Base-by-base conservation (phyloP, 2,888 invertebrate species). In the Notodonta dromedarius region DNA sequence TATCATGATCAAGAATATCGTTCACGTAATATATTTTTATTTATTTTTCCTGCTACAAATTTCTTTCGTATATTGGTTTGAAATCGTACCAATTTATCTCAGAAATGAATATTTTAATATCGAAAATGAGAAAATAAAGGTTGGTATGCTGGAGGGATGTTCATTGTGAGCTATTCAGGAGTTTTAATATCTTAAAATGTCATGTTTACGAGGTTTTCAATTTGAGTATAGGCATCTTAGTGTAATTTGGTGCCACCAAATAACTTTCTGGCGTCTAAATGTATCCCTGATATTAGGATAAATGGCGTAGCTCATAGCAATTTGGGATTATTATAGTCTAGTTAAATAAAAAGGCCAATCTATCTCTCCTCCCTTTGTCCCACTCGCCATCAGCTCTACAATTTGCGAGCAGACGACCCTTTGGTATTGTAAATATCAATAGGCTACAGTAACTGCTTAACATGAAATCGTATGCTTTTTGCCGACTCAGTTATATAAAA, bases 91-190 rank as follows among this genome's bases (percentile, higher is more conserved):
- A 50, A 16, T 9, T 50, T 16, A 9, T 50, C 16, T 50, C 50
- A 46, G 16, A 50, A 16, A 50, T 50, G 50, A 50, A 50, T 50
- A 6, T 16, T 50, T 50, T 50, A 50, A 16, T 50, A 50, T 50
- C 11, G 50, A 50, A 16, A 50, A 50, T 16, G 16, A 50, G 14
- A 50, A 50, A 16, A 50, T 3, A 8, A 16, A 16, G 16, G 16
- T 8, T 16, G 16, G 16, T 50, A 50, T 9, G 50, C 16, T 16
- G 11, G 9, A 16, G 9, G 9, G 50, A 50, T 50, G 14, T 7
- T 16, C 16, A 16, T 50, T 50, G 50, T 50, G 16, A 14, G 5
- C 13, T n/a, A 46, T 13, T 46, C 13, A 46, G 0, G 46, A 46
- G 13, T 46, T 44, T n/a, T 46, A 46, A 46, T 46, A 46, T 46